phyloP scores from a whole-genome alignment of 2,113 vertebrate species.

The Dasyornis broadbenti region DNA sequence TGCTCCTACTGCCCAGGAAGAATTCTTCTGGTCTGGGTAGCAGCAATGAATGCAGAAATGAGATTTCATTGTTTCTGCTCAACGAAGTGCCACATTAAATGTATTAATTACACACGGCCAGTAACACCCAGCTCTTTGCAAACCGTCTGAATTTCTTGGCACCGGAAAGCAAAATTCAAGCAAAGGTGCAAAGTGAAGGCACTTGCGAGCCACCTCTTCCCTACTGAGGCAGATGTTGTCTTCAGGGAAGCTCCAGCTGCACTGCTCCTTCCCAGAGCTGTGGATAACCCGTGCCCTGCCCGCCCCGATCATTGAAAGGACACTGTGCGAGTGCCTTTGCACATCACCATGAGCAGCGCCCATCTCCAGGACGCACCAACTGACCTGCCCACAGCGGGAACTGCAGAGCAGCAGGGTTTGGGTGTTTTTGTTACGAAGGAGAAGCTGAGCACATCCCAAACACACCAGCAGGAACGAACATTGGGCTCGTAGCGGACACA shows the following conservation, averaged over 20 bases:
- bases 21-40: background rate
- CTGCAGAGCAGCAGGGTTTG: background rate
- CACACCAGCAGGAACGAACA: background rate
- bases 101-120: accelerated
- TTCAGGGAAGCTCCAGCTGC: background rate
- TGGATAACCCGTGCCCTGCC: background rate
- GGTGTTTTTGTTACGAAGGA: accelerated
- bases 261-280: background rate
- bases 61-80: background rate
- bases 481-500: accelerated
- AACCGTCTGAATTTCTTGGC: background rate
- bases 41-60: accelerated
- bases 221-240: background rate
- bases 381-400: background rate
- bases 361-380: background rate
- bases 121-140: background rate
- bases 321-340: background rate
- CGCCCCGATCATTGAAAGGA: background rate
- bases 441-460: background rate
- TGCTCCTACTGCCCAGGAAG: background rate
- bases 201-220: background rate
- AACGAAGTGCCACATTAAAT: background rate
- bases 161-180: background rate
- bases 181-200: background rate
- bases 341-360: background rate